Evolutionary conservation across 2,113 vertebrate species (phyloP), one percentile per base, ranked within the genome.

Genomic region (Pantherophis guttatus): DNA sequence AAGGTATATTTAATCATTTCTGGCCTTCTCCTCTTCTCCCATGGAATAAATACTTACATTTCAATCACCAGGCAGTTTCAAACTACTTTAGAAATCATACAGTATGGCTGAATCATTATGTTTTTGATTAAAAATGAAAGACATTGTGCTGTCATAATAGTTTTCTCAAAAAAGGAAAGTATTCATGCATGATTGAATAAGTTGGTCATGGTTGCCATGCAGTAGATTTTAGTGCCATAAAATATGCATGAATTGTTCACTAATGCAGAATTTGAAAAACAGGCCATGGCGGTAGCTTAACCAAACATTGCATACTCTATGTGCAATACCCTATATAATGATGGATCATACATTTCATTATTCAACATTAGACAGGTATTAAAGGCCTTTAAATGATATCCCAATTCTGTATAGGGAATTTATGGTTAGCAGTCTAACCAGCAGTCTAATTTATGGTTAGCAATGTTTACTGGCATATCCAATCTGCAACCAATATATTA

Each of bases 401-500:
- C 58, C n/a, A 95, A 94, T 94, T 90, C 75, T 95, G 75, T 95
- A 62, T 87, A 87, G 48, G 50, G 0, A 91, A 91, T 86, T 85
- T 59, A 3, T 19, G 52, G 3, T 90, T 93, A 95, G 95, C 53
- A 91, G 94, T 94, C 39, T 39, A 39, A 39, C 39, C 39, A 39
- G 39, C 39, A 39, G 39, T 39, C 39, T 39, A 91, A 91, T 86
- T 85, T 59, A 3, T 19, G 52, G 3, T 90, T 93, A 95, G 95
- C 93, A 59, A 55, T 92, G 95, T 94, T 95, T 95, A 94, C 0
- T 0, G 26, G 29, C 39, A 94, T 11, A 91, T 75, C 88, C 54
- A 94, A 93, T 89, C 93, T 96, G 92, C 10, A 92, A 1, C 58
- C 39, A 90, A 57, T 93, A 87, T 93, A 94, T 97, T 97, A 88